Percentiles rank a stretch among this genome's conserved stretches.
Evolutionary conservation across 2,888 invertebrate genomes (phyloP).

Genomic region (Cremastobaeus sp.): DNA sequence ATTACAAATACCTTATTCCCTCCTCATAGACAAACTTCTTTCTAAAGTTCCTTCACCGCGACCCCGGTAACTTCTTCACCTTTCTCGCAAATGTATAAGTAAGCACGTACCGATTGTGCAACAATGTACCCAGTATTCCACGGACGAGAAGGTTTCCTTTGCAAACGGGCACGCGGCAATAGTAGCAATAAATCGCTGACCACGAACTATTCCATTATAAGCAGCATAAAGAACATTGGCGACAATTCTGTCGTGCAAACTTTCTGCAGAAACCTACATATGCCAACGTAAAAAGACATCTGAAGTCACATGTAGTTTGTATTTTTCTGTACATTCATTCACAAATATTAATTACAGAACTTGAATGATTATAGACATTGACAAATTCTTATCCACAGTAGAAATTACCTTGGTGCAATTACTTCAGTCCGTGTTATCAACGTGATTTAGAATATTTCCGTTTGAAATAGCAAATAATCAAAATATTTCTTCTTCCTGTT

Average conservation of each 20-base stretch:
- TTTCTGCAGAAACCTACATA: constrained; percentile 49
- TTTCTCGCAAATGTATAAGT: constrained; percentile 54
- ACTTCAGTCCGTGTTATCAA: too few species aligned
- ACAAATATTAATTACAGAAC: too few species aligned
- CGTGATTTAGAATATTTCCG: too few species aligned
- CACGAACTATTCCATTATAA: constrained; percentile 77
- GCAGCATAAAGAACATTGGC: constrained; percentile 72
- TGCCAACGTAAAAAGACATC: constrained; percentile 8
- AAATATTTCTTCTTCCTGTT: too few species aligned
- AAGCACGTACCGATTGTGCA: constrained; percentile 52
- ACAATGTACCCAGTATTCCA: constrained; percentile 57
- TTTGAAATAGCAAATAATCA: too few species aligned
- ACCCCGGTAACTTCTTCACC: constrained; percentile 54
- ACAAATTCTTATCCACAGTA: too few species aligned
- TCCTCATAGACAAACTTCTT: constrained; percentile 39
- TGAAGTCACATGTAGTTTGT: not conserved
- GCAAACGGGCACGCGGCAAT: constrained; percentile 74
- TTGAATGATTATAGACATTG: too few species aligned
- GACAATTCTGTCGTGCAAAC: constrained; percentile 69
- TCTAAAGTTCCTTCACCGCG: constrained; percentile 52
- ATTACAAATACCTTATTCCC: constrained; percentile 18
- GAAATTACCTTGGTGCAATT: too few species aligned
- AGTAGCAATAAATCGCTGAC: constrained; percentile 76
- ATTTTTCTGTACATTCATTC: not conserved
- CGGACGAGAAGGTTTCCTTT: constrained; percentile 59